Percentiles rank a stretch among this genome's conserved stretches.
These are phyloP conservation scores for Spinus pinus DNA, from an alignment of 2,797 vertebrate genomes.

Conservation along the genomic window DNA sequence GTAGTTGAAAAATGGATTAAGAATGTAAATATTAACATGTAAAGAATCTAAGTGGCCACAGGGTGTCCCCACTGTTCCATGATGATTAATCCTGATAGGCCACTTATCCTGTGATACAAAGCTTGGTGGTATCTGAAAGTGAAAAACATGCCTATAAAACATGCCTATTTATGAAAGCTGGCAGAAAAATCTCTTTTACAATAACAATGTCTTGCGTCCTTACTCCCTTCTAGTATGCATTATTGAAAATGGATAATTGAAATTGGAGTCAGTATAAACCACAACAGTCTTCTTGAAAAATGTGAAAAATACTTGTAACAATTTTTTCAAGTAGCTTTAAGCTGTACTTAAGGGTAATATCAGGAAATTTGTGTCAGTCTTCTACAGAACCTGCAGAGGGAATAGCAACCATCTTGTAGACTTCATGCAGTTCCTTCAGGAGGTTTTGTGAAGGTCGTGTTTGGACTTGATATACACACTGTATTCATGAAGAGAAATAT, in stretches of 20 bases:
- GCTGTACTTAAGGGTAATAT: not conserved
- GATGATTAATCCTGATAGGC: not conserved
- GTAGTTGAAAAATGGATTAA: not conserved
- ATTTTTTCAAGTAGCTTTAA: not conserved
- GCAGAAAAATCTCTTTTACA: not conserved
- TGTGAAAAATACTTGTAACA: not conserved
- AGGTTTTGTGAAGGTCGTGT: not conserved
- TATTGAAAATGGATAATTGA: not conserved
- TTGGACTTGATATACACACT: not conserved
- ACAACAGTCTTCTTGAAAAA: not conserved
- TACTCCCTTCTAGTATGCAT: not conserved
- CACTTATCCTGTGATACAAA: not conserved
- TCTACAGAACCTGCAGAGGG: not conserved
- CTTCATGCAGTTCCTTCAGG: not conserved
- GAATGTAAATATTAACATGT: not conserved
- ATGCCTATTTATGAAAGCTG: not conserved
- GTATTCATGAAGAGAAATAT: not conserved
- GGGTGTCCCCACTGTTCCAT: constrained; percentile 59
- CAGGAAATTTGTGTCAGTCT: not conserved
- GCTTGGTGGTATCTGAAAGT: not conserved
- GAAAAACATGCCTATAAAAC: not conserved
- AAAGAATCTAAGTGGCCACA: constrained; percentile 38
- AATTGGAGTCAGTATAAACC: not conserved
- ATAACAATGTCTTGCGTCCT: not conserved
- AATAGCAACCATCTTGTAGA: not conserved